Conservation (phyloP, 2,113 vertebrate genomes). For the Cyprinus carpio region DNA sequence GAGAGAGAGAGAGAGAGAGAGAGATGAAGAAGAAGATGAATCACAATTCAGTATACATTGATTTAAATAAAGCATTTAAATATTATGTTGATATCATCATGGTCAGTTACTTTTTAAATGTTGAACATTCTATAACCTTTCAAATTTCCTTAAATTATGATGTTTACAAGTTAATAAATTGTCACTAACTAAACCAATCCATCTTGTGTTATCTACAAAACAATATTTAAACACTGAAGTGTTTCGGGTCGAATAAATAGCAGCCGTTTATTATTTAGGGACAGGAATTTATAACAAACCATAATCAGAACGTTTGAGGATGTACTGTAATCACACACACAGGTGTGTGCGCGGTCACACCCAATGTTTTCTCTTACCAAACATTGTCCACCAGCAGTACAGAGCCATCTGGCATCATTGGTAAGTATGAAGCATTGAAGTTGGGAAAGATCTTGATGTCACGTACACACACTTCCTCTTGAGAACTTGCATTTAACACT, state of each 20-base stretch:
- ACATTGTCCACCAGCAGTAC: constrained; percentile 88
- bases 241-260: not conserved
- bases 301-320: not conserved
- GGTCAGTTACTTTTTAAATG: not conserved
- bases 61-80: no score
- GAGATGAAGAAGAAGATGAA: no score
- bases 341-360: constrained; percentile 38
- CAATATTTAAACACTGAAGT: not conserved
- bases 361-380: constrained; percentile 70
- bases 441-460: constrained; percentile 85
- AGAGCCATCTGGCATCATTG: constrained; percentile 89
- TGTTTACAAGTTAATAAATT: not conserved
- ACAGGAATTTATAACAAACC: not conserved
- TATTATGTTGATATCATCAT: not conserved
- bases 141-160: not conserved
- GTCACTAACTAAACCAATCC: not conserved
- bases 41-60: no score
- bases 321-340: not conserved
- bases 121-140: not conserved
- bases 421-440: constrained; percentile 86
- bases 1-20: no score
- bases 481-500: constrained; percentile 85
- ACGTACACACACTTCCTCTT: constrained; percentile 81
- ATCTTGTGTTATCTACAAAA: not conserved
- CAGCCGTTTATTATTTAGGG: not conserved